Percentiles rank a stretch among this genome's conserved stretches.
Evolutionary conservation across 1,140 invertebrate species (phyloP).

Genomic region (Popillia japonica): DNA sequence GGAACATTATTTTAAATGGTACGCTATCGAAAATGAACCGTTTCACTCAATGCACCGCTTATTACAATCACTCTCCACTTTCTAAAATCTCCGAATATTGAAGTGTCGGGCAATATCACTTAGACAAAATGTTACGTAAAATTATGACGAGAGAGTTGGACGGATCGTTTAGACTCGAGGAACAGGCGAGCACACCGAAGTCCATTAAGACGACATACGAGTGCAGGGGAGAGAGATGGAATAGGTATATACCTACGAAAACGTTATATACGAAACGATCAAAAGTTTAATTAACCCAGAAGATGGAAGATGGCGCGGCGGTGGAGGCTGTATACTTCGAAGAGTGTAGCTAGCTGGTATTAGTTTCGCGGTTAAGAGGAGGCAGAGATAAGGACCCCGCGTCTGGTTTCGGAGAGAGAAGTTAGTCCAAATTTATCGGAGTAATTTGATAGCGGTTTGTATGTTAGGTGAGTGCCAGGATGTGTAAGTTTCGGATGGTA

Average conservation of each 20-base stretch:
- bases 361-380: slow-evolving; percentile 42
- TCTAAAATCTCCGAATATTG: slow-evolving; percentile 34
- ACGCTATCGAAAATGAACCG: slow-evolving; percentile 33
- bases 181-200: slow-evolving; percentile 17
- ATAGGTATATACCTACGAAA: background rate
- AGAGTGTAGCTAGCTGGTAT: slow-evolving; percentile 20
- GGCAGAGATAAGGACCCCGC: slow-evolving; percentile 49
- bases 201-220: slow-evolving; percentile 12
- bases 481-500: slow-evolving; percentile 42
- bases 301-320: slow-evolving; percentile 46
- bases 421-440: slow-evolving; percentile 53
- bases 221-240: background rate
- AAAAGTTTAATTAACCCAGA: slow-evolving; percentile 54
- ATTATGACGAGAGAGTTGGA: slow-evolving; percentile 23
- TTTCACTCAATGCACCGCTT: slow-evolving; percentile 27
- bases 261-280: slow-evolving; percentile 47
- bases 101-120: slow-evolving; percentile 30
- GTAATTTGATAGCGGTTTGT: slow-evolving; percentile 54
- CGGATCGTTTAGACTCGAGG: slow-evolving; percentile 21
- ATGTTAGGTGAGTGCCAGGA: slow-evolving; percentile 40
- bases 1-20: slow-evolving; percentile 26
- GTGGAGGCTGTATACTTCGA: background rate
- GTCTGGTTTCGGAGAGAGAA: slow-evolving; percentile 52
- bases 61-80: slow-evolving; percentile 33
- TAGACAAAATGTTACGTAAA: slow-evolving; percentile 32